Base-by-base conservation (phyloP, 35 echinoderm and acorn worm species). In the Apostichopus californicus region DNA sequence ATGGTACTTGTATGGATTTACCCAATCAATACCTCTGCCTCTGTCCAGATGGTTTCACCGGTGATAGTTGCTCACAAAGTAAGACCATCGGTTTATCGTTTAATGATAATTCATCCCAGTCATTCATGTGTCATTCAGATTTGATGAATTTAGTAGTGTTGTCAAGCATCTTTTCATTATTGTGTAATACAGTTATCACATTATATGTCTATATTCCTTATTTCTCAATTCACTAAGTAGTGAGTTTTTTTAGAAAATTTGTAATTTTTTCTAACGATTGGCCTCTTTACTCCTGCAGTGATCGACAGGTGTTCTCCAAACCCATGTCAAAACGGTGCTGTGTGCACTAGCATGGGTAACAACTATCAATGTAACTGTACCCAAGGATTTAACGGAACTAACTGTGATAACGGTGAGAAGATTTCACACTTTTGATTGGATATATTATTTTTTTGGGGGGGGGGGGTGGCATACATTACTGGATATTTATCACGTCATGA, bases 11-110 rank as follows among this genome's bases (percentile, higher is more conserved):
- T 71, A 79, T 68, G 20, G 91, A 96, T 77, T 73, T 70, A 24
- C 78, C 91, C 54, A 79, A 87, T 78, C 78, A 79, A 57, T 96
- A 57, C 54, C 55, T 88, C 15, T 96, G 95, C 53, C 58, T 92
- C 9, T 96, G 95, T 81, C 84, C 85, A 18, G 81, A 86, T 90
- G 95, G 95, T 8, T 96, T 88, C 60, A 96, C 83, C 15, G 95
- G 95, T 24, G 64, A 66, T 60, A 80, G 56, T 21, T 96, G 95
- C 80, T 55, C 25, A n/a, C 70, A 90, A 54, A 78, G 88, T 90
- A 90, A 87, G 86, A 58, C 46, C 14, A 18, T 22, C 71, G 4
- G 6, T 17, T 78, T 78, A 78, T 78, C 34, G 1, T 46, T 46
- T 46, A 46, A 46, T 4, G 34, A 46, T 46, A 46, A 46, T 46